Evolutionary conservation across 2,888 invertebrate species (phyloP), one percentile per base, ranked within the genome.

Genomic region (Standfussiana lucernea): DNA sequence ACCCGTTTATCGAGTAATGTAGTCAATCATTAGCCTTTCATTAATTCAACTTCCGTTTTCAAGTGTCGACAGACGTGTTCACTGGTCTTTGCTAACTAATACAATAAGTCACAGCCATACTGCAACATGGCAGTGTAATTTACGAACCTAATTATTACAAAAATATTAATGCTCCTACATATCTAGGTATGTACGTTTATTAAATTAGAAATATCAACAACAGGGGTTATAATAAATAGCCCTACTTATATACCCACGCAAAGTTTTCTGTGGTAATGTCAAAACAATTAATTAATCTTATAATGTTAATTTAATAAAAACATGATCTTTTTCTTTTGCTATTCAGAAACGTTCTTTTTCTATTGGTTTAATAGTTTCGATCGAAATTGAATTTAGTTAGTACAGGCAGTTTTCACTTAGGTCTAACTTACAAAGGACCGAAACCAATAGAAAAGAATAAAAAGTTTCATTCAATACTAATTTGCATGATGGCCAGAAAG

Each of bases 391-490:
- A 59, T 42, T 24, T 0, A 40, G 18, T 37, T 47, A 8, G 35
- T 18, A 11, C 7, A 35, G 18, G 45, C 42, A 42, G 28, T 61
- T 82, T 82, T 28, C 18, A 45, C 1, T 35, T 13, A 15, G 28
- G 3, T 45, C 0, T 6, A 13, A 15, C 2, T 75, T 61, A 76
- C 21, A 64, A 47, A 80, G 28, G 28, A n/a, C 24, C 18, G 45
- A 65, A 67, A 53, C 13, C 21, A 47, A 32, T 72, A 50, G 4
- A 45, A 81, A 67, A 32, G 4, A 35, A 32, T 21, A n/a, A 37
- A 77, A n/a, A 40, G 10, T 35, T 75, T 62, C n/a, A 59, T 73
- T 80, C 21, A 50, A 32, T 50, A 15, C 4, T 40, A 53, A 80
- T 53, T 81, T 67, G 18, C 62, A 66, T 66, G 35, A 80, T 66